Base-by-base conservation (phyloP, 2,888 invertebrate species). In the Tetragonisca angustula region DNA sequence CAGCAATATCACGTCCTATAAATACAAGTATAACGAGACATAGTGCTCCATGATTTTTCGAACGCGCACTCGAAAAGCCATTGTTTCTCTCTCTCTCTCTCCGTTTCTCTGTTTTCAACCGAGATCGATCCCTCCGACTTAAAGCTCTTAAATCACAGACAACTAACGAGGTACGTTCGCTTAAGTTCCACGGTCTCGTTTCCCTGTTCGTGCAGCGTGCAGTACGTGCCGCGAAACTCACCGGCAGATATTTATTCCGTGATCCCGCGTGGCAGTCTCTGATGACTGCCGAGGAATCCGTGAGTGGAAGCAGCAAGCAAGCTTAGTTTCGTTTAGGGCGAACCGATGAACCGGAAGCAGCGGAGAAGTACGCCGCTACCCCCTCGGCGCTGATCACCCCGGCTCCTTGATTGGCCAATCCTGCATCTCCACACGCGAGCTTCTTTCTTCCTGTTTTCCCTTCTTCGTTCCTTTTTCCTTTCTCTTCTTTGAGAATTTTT, bases 111-210 rank as follows among this genome's bases (percentile, higher is more conserved):
- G 36, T 36, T 43, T 9, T 21, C 61, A 32, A 56, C 54, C 71
- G 69, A 21, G 43, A 86, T 88, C 86, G 88, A 89, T 87, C 74
- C 27, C 24, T 17, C 72, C 67, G 84, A 86, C 83, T 86, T 86
- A 85, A 86, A 86, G 79, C 85, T 79, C 87, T 84, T 83, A 85
- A 87, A 84, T 79, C 81, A 83, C 81, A 85, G 87, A 85, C 89
- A 76, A 83, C 83, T 89, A 89, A 89, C 89, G 89, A 89, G 89
- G 85, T 87, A 87, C 84, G 88, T 76, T 89, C 87, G 73, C 83
- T 88, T 82, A 85, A 88, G 86, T 87, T 82, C 69, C 76, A 19
- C 83, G 65, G 59, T 82, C 86, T 79, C 74, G 85, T 85, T 86
- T 80, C 68, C 77, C 77, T 72, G 74, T 59, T 69, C 78, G 74